These are phyloP conservation scores for Dipodomys stephensi DNA, from an alignment of 2,113 vertebrate genomes.

Conservation along the genomic window DNA sequence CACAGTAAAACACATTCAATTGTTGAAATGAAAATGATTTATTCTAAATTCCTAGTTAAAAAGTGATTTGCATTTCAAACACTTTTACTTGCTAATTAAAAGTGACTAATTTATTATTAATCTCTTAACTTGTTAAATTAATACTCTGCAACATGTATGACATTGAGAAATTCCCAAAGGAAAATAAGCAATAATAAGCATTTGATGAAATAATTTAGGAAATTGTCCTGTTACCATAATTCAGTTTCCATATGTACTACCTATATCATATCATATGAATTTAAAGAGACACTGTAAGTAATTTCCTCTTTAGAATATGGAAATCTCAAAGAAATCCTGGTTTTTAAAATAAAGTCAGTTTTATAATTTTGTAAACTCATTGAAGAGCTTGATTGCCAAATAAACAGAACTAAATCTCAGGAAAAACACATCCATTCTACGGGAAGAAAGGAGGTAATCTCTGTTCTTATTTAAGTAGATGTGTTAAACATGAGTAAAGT, in stretches of 20 bases:
- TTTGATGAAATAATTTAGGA: neutral
- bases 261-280: neutral
- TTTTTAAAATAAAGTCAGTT: neutral
- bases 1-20: neutral
- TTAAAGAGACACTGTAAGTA: neutral
- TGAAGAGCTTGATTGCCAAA: neutral
- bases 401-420: neutral
- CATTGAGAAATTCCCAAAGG: neutral
- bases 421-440: neutral
- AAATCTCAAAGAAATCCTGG: neutral
- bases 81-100: neutral
- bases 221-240: neutral
- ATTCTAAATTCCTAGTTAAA: neutral
- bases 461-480: neutral
- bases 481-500: neutral
- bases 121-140: conserved; percentile 4
- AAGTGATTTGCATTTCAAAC: neutral
- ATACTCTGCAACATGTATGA: neutral
- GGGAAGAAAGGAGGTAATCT: neutral
- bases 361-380: neutral
- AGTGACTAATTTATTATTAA: neutral
- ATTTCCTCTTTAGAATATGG: neutral
- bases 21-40: neutral
- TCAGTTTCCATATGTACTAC: neutral
- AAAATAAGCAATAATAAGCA: neutral